Evolutionary conservation across 2,888 invertebrate genomes (phyloP).

Genomic region (Mythimna lalbum): DNA sequence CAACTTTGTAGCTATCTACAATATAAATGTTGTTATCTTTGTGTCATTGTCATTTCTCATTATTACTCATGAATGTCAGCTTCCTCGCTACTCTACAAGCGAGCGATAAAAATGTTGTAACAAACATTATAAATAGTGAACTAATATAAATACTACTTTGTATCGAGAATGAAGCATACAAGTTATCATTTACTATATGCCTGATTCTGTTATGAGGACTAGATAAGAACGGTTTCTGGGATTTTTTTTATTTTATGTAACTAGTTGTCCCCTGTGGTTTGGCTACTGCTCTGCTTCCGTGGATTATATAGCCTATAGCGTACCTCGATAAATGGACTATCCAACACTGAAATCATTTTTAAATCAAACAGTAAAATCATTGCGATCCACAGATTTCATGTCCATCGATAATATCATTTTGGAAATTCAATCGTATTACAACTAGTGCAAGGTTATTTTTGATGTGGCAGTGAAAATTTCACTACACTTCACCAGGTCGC

Average conservation of each 20-base stretch:
- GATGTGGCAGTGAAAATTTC: not conserved
- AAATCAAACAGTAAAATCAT: no score
- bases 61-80: constrained; percentile 10
- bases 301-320: no score
- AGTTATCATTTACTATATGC: not conserved
- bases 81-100: constrained; percentile 42
- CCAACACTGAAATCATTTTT: no score
- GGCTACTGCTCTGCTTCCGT: no score
- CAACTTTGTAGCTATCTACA: constrained; percentile 1
- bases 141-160: constrained; percentile 5
- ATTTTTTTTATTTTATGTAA: no score
- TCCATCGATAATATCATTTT: no score
- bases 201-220: constrained; percentile 5
- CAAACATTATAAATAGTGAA: constrained; percentile 24
- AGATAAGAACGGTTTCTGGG: no score
- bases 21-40: constrained; percentile 32
- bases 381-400: no score
- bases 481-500: not conserved
- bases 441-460: not conserved
- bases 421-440: not conserved
- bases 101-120: constrained; percentile 48
- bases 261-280: no score
- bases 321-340: no score
- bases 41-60: constrained; percentile 46
- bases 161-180: not conserved